A percentile compares a stretch with the other conserved stretches of the same genome.
These are phyloP conservation scores for Xenopus borealis DNA, from an alignment of 2,113 vertebrate genomes.

Conservation along the genomic window DNA sequence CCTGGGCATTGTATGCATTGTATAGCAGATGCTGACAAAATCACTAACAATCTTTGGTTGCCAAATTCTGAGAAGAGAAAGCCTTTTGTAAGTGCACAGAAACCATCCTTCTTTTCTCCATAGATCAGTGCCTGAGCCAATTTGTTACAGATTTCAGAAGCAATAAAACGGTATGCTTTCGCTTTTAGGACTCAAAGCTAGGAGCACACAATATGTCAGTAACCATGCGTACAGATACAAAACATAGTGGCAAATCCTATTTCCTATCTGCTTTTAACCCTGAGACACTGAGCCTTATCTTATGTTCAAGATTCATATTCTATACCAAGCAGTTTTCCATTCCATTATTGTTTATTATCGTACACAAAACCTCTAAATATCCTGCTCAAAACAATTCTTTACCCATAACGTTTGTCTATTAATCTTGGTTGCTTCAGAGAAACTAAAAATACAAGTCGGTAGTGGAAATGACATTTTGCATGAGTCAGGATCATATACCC, in stretches of 20 bases:
- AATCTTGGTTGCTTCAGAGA: background rate
- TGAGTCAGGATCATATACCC: background rate
- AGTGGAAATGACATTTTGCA: background rate
- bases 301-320: constrained; percentile 1
- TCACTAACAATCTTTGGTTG: no score
- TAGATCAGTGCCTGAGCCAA: background rate
- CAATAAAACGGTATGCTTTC: background rate
- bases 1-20: no score
- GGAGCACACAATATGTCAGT: background rate
- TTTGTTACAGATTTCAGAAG: background rate
- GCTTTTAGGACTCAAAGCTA: background rate
- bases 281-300: background rate
- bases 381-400: constrained; percentile 1
- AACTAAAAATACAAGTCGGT: background rate
- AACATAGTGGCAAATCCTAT: background rate
- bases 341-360: background rate
- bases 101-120: background rate
- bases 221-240: background rate
- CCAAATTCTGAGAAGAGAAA: background rate
- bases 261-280: constrained; percentile 3
- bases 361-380: background rate
- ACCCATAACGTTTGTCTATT: background rate
- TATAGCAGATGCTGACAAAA: no score
- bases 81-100: background rate
- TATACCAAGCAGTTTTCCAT: constrained; percentile 1